Conservation (phyloP, 2,113 vertebrate species). For the Alethe diademata region DNA sequence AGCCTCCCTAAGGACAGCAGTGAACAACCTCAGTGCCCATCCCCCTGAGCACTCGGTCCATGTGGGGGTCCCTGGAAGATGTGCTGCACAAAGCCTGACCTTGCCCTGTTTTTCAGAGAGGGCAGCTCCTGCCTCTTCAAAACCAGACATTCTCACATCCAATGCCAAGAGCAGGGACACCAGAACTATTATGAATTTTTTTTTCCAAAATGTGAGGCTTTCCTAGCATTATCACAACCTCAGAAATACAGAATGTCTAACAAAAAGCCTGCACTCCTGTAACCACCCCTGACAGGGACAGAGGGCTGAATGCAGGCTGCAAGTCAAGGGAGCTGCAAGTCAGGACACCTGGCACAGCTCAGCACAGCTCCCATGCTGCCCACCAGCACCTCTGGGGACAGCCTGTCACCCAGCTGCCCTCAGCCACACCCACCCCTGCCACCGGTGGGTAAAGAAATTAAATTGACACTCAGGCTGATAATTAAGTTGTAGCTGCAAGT, state of each 20-base stretch:
- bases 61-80: fast-evolving
- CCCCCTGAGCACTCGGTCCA: background rate
- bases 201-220: background rate
- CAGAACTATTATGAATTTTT: background rate
- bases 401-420: background rate
- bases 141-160: background rate
- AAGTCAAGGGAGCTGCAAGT: background rate
- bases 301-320: background rate
- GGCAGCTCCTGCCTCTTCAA: background rate
- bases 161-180: background rate
- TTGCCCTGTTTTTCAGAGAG: background rate
- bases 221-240: background rate
- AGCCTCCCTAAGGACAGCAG: background rate
- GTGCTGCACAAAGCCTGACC: background rate
- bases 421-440: background rate
- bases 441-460: background rate
- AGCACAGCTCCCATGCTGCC: background rate
- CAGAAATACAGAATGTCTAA: background rate
- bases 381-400: background rate
- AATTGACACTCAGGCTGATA: background rate
- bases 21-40: fast-evolving
- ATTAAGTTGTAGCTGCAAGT: background rate
- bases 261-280: background rate
- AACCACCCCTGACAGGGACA: background rate
- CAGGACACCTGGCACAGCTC: too few species aligned